Percentiles rank a stretch among this genome's conserved stretches.
Evolutionary conservation across 1,140 invertebrate genomes (phyloP).

Genomic region (Grapholita molesta): DNA sequence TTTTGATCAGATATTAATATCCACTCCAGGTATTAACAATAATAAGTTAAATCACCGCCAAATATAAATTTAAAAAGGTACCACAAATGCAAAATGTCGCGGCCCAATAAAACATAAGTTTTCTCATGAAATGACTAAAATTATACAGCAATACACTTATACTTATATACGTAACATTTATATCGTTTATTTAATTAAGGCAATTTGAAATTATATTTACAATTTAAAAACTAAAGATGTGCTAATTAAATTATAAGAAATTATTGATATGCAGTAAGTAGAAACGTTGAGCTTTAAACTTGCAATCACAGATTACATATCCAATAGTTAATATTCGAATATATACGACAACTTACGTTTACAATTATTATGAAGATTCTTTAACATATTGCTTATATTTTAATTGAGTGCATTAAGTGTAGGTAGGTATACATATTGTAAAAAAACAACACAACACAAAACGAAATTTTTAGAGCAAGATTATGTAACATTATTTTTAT

Average conservation of each 20-base stretch:
- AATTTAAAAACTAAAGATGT: neutral
- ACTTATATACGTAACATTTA: neutral
- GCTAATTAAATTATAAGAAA: neutral
- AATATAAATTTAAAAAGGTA: neutral
- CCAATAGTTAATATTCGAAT: neutral
- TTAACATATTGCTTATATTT: conserved; percentile 13
- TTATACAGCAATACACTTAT: neutral
- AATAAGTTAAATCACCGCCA: neutral
- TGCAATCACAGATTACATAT: conserved; percentile 17
- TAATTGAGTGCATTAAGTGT: conserved; percentile 10
- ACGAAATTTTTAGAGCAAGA: neutral
- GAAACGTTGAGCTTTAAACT: conserved; percentile 9
- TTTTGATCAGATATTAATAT: too few species aligned
- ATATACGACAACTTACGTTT: neutral
- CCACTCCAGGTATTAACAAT: neutral
- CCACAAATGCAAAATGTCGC: neutral
- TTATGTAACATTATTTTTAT: neutral
- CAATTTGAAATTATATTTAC: neutral
- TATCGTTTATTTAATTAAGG: neutral
- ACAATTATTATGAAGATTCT: neutral
- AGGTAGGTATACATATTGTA: neutral
- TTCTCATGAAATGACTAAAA: neutral
- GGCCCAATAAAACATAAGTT: neutral
- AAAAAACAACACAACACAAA: neutral
- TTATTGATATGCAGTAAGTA: conserved; percentile 9